A percentile compares a stretch with the other conserved stretches of the same genome.
Conservation (phyloP, 2,888 invertebrate genomes). For the Sminthurinus aureus region DNA sequence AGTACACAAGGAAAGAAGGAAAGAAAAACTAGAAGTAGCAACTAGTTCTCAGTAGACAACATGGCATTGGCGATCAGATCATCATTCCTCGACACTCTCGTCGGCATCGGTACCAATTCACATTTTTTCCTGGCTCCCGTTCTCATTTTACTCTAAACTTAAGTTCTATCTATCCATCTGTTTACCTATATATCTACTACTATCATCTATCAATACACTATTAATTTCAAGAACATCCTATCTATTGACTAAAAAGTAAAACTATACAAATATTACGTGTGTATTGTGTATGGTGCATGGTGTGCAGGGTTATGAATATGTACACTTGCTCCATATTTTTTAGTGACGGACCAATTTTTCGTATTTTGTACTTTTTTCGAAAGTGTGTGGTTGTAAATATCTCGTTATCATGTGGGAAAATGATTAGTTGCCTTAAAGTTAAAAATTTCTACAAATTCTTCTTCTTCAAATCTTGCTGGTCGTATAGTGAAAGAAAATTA, state of each 20-base stretch:
- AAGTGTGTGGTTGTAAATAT: neutral
- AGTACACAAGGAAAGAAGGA: neutral
- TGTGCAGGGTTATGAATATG: neutral
- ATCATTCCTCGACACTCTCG: constrained; percentile 22
- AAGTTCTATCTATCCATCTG: neutral
- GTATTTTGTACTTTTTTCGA: constrained; percentile 1
- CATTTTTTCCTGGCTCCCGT: constrained; percentile 31
- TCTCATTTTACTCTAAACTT: constrained; percentile 22
- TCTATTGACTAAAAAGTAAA: neutral
- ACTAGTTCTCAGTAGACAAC: no score
- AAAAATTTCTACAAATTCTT: neutral
- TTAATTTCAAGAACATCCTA: neutral
- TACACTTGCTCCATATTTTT: no score
- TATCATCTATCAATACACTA: no score
- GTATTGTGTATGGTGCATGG: neutral
- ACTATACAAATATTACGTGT: neutral
- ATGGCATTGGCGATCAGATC: constrained; percentile 35
- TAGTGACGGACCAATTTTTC: neutral
- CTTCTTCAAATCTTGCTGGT: neutral
- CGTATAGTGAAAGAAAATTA: no score
- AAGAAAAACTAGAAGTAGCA: neutral
- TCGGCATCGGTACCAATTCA: constrained; percentile 31
- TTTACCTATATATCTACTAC: neutral
- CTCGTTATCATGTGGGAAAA: neutral
- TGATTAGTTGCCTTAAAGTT: neutral